Conservation (phyloP, 2,888 invertebrate species). For the Fissipunctia ypsillon region DNA sequence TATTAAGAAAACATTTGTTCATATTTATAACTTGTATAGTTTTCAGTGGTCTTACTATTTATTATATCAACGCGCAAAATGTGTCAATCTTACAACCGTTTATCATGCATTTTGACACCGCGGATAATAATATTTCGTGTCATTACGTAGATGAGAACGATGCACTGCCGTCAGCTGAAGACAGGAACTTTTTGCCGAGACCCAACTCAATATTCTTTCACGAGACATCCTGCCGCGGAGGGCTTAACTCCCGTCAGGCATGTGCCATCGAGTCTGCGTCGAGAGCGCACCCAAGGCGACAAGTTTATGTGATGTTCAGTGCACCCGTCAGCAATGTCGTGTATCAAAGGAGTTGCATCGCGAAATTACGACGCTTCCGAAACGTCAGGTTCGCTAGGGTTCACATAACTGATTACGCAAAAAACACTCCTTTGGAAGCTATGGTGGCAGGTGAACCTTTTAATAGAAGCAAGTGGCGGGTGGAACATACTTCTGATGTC, state of each 20-base stretch:
- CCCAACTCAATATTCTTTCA: conserved; percentile 92
- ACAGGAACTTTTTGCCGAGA: conserved; percentile 62
- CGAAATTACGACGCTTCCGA: conserved; percentile 31
- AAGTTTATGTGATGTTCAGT: conserved; percentile 84
- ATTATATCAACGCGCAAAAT: conserved; percentile 27
- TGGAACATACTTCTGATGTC: conserved; percentile 91
- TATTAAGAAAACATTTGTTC: conserved; percentile 19
- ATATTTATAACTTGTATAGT: conserved; percentile 28
- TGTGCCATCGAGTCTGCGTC: conserved; percentile 92
- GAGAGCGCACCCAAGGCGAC: conserved; percentile 89
- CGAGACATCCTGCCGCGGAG: conserved; percentile 91
- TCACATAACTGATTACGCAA: conserved; percentile 80
- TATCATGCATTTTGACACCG: conserved; percentile 17
- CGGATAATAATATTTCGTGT: conserved; percentile 44
- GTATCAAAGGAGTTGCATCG: conserved; percentile 44
- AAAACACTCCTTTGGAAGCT: conserved; percentile 90
- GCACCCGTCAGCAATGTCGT: conserved; percentile 32
- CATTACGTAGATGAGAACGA: conserved; percentile 56
- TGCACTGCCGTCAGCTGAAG: conserved; percentile 66
- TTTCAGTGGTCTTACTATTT: conserved; percentile 39
- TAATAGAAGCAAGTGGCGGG: conserved; percentile 86
- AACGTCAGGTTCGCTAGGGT: conserved; percentile 60
- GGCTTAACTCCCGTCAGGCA: conserved; percentile 90
- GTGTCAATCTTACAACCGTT: not conserved
- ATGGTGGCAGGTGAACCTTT: conserved; percentile 88